Evolutionary conservation across 2,797 vertebrate species (phyloP).

Genomic region (Trachurus trachurus): DNA sequence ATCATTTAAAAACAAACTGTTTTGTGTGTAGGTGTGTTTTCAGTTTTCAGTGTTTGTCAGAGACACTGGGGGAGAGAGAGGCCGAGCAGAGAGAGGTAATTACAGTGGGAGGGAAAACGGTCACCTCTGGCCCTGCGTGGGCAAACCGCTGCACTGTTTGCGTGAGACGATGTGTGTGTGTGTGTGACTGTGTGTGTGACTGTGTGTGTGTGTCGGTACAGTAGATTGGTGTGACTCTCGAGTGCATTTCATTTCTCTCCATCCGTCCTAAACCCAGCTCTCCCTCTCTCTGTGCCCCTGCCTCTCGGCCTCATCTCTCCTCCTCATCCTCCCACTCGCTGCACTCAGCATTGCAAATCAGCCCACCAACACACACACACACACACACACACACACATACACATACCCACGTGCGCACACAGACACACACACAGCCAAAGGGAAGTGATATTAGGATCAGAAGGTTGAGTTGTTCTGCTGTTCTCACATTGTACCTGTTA

Average conservation of each 20-base stretch:
- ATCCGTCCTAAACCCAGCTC: constrained; percentile 67
- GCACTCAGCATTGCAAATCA: constrained; percentile 83
- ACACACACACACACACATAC: constrained; percentile 11
- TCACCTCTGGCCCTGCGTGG: constrained; percentile 77
- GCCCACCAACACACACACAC: constrained; percentile 66
- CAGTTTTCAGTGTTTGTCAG: constrained; percentile 61
- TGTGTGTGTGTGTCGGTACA: constrained; percentile 46
- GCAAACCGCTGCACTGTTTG: constrained; percentile 56
- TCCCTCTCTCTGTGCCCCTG: constrained; percentile 59
- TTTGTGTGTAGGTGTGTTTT: constrained; percentile 68
- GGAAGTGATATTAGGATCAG: constrained; percentile 63
- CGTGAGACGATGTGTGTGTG: constrained; percentile 28
- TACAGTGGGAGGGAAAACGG: constrained; percentile 76
- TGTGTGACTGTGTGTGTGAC: constrained; percentile 15
- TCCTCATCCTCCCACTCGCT: constrained; percentile 79
- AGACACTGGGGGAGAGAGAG: constrained; percentile 64
- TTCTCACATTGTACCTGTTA: constrained; percentile 54
- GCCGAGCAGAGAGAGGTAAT: constrained; percentile 74
- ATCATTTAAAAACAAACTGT: constrained; percentile 54
- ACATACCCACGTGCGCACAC: constrained; percentile 10
- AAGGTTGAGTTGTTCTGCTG: constrained; percentile 58
- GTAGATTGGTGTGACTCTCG: constrained; percentile 65
- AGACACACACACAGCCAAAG: constrained; percentile 39
- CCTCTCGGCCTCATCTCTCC: constrained; percentile 77
- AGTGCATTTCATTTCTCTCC: constrained; percentile 68